Conservation (phyloP, 2,113 vertebrate species). For the Pygathrix nemaeus region DNA sequence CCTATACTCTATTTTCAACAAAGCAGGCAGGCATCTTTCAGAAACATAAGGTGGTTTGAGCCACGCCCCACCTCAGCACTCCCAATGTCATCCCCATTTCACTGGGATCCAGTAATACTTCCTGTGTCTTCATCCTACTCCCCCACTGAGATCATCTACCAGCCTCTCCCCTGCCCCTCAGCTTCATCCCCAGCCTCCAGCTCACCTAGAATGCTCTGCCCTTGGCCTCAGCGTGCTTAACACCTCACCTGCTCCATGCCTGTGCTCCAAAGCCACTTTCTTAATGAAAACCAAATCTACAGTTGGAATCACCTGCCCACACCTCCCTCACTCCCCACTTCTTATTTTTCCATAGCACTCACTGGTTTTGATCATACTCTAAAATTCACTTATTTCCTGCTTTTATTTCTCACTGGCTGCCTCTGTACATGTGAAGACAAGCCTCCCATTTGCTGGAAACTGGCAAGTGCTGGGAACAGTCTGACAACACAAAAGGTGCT, state of each 20-base stretch:
- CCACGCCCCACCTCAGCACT: not conserved
- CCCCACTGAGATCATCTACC: not conserved
- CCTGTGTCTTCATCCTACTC: not conserved
- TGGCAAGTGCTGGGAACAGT: not conserved
- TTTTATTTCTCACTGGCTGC: not conserved
- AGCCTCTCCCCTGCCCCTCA: not conserved
- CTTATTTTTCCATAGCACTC: not conserved
- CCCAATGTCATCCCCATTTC: not conserved
- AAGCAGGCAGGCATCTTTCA: not conserved
- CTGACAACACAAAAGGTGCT: not conserved
- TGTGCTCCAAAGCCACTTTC: not conserved
- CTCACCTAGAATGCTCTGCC: not conserved
- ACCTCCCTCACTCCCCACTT: not conserved
- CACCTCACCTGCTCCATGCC: not conserved
- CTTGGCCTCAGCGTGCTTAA: not conserved
- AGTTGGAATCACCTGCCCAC: not conserved
- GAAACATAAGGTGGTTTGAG: not conserved
- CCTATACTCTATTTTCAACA: not conserved
- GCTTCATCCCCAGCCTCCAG: not conserved
- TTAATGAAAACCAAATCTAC: not conserved
- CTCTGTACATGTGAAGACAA: not conserved
- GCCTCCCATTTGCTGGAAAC: not conserved
- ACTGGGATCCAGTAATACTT: not conserved
- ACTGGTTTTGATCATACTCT: not conserved
- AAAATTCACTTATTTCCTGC: not conserved